Evolutionary conservation across 2,888 invertebrate genomes (phyloP).

Genomic region (Oligia strigilis): DNA sequence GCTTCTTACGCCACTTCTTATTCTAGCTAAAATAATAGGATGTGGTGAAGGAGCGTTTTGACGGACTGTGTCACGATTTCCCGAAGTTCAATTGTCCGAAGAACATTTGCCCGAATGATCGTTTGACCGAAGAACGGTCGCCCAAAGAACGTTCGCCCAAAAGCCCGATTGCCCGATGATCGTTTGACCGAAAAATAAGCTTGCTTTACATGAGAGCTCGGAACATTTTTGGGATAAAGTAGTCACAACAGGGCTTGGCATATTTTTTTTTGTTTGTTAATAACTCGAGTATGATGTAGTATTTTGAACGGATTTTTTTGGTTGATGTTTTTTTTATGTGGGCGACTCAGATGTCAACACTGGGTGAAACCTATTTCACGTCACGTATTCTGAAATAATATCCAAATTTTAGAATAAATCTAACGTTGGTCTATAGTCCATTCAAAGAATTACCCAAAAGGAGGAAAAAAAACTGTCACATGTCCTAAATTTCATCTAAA

Average conservation of each 20-base stretch:
- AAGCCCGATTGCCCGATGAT: neutral
- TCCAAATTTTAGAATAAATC: neutral
- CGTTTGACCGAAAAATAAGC: neutral
- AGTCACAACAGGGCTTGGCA: neutral
- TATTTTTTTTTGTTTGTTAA: neutral
- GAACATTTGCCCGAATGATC: neutral
- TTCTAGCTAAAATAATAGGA: neutral
- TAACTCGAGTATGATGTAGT: neutral
- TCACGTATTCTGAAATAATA: constrained; percentile 32
- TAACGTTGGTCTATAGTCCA: too few species aligned
- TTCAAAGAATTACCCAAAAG: too few species aligned
- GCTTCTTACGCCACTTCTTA: neutral
- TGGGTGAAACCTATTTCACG: constrained; percentile 2
- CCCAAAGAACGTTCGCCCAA: neutral
- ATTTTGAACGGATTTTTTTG: neutral
- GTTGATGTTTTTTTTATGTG: constrained; percentile 4
- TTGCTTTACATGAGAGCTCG: neutral
- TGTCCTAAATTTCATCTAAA: too few species aligned
- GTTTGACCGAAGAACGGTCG: neutral
- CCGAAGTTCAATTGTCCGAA: neutral
- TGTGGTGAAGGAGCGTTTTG: neutral
- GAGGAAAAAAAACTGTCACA: too few species aligned
- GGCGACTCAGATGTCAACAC: neutral
- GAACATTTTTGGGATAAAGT: neutral
- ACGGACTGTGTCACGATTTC: neutral